Percentiles rank a stretch among this genome's conserved stretches.
phyloP scores from a whole-genome alignment of 2,113 vertebrate species.

The Himantopus leucocephalus region DNA sequence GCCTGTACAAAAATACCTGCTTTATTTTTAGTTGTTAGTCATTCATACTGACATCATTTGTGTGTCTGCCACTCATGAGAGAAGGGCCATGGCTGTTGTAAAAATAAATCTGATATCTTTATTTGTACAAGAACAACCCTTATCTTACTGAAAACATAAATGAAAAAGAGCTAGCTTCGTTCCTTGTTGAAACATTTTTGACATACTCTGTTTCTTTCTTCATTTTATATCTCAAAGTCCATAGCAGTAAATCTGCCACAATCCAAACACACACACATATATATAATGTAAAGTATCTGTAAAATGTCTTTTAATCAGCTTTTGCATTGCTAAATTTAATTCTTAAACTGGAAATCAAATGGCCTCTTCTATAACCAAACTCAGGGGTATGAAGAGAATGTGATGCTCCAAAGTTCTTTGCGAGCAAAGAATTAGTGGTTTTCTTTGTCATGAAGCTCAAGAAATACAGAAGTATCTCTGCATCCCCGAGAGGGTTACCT shows the following conservation, averaged over 20 bases:
- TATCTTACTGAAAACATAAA: background rate
- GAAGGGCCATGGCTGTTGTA: constrained; percentile 14
- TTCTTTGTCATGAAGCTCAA: background rate
- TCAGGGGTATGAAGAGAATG: background rate
- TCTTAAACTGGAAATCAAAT: background rate
- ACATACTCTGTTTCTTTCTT: background rate
- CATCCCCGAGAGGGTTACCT: background rate
- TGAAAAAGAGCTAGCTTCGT: background rate
- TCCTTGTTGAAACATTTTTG: background rate
- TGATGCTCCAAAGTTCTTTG: background rate
- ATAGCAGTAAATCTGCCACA: background rate
- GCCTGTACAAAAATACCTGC: constrained; percentile 31
- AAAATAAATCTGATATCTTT: constrained; percentile 47
- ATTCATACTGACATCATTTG: constrained; percentile 63
- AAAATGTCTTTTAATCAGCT: background rate
- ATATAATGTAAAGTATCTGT: background rate
- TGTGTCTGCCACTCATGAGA: constrained; percentile 62
- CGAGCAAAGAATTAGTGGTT: background rate
- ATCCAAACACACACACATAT: background rate
- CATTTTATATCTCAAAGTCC: background rate
- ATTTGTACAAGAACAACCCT: background rate
- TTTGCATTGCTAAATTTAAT: background rate
- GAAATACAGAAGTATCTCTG: background rate
- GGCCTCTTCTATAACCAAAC: background rate
- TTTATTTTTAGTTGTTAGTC: constrained; percentile 65